Percentiles rank a stretch among this genome's conserved stretches.
Conservation (phyloP, 2,888 invertebrate genomes). For the Vannuccia rotundouncinata region DNA sequence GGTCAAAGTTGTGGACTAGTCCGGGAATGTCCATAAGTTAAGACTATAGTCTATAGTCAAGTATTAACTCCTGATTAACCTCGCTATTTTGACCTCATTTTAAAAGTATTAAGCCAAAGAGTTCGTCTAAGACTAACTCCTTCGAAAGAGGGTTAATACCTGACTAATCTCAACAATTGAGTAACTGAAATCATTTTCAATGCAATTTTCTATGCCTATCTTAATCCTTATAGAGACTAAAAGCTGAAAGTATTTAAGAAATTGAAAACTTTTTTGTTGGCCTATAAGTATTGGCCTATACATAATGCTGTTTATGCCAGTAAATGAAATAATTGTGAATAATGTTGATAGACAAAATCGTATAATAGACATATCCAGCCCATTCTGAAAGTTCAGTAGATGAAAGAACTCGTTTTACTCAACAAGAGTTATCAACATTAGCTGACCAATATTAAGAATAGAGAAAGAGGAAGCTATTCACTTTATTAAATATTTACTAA, state of each 20-base stretch:
- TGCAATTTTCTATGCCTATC: neutral
- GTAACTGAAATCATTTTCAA: neutral
- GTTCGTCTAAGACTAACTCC: neutral
- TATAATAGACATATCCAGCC: neutral
- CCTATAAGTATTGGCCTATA: neutral
- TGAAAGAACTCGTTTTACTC: neutral
- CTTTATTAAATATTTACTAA: neutral
- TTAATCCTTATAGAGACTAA: neutral
- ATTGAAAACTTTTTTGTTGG: neutral
- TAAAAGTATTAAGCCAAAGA: neutral
- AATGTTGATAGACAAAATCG: neutral
- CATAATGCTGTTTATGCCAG: neutral
- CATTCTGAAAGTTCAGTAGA: neutral
- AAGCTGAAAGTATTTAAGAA: neutral
- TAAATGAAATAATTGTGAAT: neutral
- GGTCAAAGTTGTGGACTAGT: too few relatives aligned
- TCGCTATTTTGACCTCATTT: neutral
- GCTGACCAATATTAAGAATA: neutral
- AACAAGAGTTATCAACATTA: neutral
- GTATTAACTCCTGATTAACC: neutral
- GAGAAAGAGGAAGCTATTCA: neutral
- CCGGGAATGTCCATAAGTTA: too few relatives aligned
- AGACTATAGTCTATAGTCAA: too few relatives aligned
- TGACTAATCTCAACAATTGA: neutral
- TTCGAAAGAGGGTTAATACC: too few relatives aligned